Evolutionary conservation across 1,140 invertebrate species (phyloP), one percentile per base, ranked within the genome.

Genomic region (Drosophila pandora): DNA sequence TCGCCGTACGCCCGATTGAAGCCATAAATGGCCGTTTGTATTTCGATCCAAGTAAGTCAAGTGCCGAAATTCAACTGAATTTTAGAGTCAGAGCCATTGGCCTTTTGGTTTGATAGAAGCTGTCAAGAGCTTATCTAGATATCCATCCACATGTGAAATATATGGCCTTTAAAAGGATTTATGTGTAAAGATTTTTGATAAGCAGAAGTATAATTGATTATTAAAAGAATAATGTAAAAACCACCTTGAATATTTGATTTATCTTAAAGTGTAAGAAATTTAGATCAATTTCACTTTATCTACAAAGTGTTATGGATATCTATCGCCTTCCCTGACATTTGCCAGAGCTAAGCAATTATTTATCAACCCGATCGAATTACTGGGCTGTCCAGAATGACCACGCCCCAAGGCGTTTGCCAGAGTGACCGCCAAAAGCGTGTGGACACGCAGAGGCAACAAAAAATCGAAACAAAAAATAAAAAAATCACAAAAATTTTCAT

Each of bases 61-160:
- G 81, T 80, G 81, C 81, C 82, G 71, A 87, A 87, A 82, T 75
- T 65, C 59, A 79, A 73, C 73, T 79, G 59, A 74, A 77, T 77
- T 57, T 73, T 73, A 55, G 43, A 61, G 13, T 41, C 57, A 39
- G 13, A 60, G 30, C 39, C 41, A 45, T 30, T 62, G 60, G 50
- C 60, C 60, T 62, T 74, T 74, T 53, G 32, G 30, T 47, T 55
- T 73, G 70, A 73, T 55, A 69, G 37, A 58, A 72, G 50, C 70
- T 49, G 50, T 48, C 43, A 39, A 30, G 39, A 47, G 64, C 13
- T 47, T 53, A 67, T 68, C 64, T 64, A 68, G 48, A 65, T 61
- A 55, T 65, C 64, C 64, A 54, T 39, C 65, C 39, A 13, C 4
- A 25, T 21, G 10, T 3, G 34, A 28, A 47, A n/a, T 9, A 32